Conservation (phyloP, 2,888 invertebrate species). For the Trachelus troglodyta region DNA sequence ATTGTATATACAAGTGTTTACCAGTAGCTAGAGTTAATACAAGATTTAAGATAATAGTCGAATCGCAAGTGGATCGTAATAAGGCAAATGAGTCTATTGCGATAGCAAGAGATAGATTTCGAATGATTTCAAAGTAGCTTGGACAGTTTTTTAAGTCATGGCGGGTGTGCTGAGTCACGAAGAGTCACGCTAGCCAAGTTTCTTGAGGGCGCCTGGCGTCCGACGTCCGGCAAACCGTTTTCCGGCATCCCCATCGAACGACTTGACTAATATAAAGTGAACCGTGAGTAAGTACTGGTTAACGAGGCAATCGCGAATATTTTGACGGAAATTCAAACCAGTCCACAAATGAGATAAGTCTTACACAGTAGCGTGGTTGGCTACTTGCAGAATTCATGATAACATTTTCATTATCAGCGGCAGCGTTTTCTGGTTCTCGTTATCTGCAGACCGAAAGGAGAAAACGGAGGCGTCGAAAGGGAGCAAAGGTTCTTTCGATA, state of each 20-base stretch:
- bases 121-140: neutral
- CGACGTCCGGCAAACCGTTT: neutral
- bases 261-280: neutral
- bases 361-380: neutral
- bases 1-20: slow-evolving; percentile 53
- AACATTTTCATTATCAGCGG: neutral
- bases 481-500: neutral
- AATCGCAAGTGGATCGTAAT: neutral
- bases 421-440: neutral
- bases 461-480: neutral
- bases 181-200: neutral
- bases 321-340: neutral
- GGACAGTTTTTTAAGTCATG: neutral
- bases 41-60: neutral
- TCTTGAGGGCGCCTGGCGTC: neutral
- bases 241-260: neutral
- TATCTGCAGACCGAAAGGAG: neutral
- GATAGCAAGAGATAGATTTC: neutral
- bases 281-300: neutral
- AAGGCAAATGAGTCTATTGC: neutral
- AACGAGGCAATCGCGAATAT: neutral
- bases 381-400: neutral
- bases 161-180: neutral
- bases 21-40: slow-evolving; percentile 31
- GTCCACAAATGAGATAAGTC: neutral